Evolutionary conservation across 1,140 invertebrate species (phyloP), one percentile per base, ranked within the genome.

Genomic region (Lepidurus couesii): DNA sequence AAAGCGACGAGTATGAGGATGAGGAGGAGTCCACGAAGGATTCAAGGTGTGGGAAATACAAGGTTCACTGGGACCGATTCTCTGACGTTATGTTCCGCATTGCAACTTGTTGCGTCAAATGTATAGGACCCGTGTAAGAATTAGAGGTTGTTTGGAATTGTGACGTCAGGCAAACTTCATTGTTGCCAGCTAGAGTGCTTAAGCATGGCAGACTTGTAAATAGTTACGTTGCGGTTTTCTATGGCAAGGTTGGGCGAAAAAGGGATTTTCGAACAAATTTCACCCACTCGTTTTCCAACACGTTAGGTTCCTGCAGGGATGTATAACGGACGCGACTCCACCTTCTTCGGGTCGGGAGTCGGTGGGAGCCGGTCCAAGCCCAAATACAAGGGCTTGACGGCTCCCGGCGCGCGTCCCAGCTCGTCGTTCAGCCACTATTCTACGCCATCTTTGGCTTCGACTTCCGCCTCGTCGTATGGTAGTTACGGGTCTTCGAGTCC

Each of bases 391-490:
- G 53, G 78, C 79, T 42, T 65, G 77, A 73, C 34, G 26, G 81
- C 75, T 81, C 79, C 74, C 77, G 3, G 34, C 4, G 78, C 78
- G 42, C 77, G 10, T 75, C 79, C 77, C 11, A 75, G 76, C 0
- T 75, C 47, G 16, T 44, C 75, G 9, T 73, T 85, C 74, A 82
- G 85, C 1, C 79, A 83, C 44, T 83, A 82, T 45, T 80, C 81
- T 11, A 82, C 85, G 26, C 87, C 85, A 47, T 81, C 84, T 34
- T 83, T 83, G 7, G 83, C 83, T 65, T 80, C 81, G 4, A 77
- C 82, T 26, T 80, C 83, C 1, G 83, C 82, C 75, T 83, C 83
- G 76, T 79, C 85, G 16, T 65, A 65, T 21, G 53, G 53, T 21
- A 65, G 53, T 65, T 65, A 65, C 53, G 53, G 53, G 53, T 79